Base-by-base conservation (phyloP, 2,113 vertebrate species). In the Aegypius monachus region DNA sequence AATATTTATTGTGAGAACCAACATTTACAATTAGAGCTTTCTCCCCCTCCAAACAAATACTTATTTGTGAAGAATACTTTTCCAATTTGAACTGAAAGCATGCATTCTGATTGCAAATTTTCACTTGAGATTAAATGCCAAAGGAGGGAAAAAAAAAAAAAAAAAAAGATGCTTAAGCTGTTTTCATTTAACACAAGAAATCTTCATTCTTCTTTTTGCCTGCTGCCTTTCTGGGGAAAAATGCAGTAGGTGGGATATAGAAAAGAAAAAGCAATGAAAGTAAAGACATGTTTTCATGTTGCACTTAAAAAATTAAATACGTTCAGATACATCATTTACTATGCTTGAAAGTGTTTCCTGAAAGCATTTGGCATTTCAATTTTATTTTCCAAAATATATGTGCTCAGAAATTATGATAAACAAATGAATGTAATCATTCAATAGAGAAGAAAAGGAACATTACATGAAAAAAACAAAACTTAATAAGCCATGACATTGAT, bases 271-370 rank as follows among this genome's bases (percentile, higher is more conserved):
- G 53, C 19, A 61, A 22, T 27, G 70, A 92, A 90, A 67, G 88
- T 90, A 85, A 88, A 94, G 43, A 72, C 52, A 11, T 62, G 58
- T 92, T 92, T 97, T 92, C 59, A 77, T 73, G 74, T 81, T 94
- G 53, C 82, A 71, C 55, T 92, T 92, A 82, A 93, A 93, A 95
- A 80, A 80, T 86, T 81, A 90, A 94, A 73, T 59, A 67, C 10
- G 13, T 16, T 59, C 40, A 43, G 86, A 81, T 81, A 78, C 38
- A 73, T 71, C 71, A 84, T 71, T 84, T 52, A 43, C 56, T 67
- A 45, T n/a, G 56, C 61, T 90, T 83, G 68, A 74, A 95, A 94
- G 66, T 23, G 59, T 74, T 90, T 92, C 36, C 66, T 59, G 87
- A 95, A 92, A 95, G 15, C 36, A 34, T 13, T 81, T 90, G 81